Evolutionary conservation across 2,888 invertebrate species (phyloP), one percentile per base, ranked within the genome.

Genomic region (Napeogenes sylphis): DNA sequence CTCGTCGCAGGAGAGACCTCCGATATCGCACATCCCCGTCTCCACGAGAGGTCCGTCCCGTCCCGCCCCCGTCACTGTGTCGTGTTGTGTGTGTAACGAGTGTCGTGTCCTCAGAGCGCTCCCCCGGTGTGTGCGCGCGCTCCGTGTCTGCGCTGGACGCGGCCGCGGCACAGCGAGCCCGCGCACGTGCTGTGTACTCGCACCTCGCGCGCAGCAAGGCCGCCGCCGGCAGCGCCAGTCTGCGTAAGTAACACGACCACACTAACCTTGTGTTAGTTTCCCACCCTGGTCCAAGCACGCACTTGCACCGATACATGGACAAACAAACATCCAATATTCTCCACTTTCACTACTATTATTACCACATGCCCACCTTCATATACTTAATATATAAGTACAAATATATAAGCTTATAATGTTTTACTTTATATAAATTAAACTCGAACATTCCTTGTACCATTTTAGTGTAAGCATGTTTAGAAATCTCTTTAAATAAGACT

Each of bases 131-230:
- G 30, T 51, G 84, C 32, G 90, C 91, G 69, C 93, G 98, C 70
- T 98, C 98, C 59, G 96, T 96, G 78, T 98, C 98, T 60, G 98
- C 98, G 54, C 95, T 98, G 76, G 98, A 99, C 91, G 93, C 97
- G 70, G 96, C 96, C 79, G 97, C 97, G 45, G 97, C 95, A 45
- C 96, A 97, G 83, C 92, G 98, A 55, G 98, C 97, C 45, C 94
- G 95, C 74, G 96, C 94, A 0, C 91, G 97, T 47, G 94, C 95
- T 45, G 94, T 96, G 72, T 97, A 97, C 87, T 95, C 96, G 58
- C 94, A 94, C 75, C 92, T 95, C 89, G 93, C 94, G 67, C 91
- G 96, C 57, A 94, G 94, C 75, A 96, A 96, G 91, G 91, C 94
- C 71, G 78, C 82, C 70, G 79, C 87, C 74, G 82, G 82, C 62